Evolutionary conservation across 37 sponge, comb jelly and placozoan genomes (phyloP).

Genomic region (Aplysina aerophoba): DNA sequence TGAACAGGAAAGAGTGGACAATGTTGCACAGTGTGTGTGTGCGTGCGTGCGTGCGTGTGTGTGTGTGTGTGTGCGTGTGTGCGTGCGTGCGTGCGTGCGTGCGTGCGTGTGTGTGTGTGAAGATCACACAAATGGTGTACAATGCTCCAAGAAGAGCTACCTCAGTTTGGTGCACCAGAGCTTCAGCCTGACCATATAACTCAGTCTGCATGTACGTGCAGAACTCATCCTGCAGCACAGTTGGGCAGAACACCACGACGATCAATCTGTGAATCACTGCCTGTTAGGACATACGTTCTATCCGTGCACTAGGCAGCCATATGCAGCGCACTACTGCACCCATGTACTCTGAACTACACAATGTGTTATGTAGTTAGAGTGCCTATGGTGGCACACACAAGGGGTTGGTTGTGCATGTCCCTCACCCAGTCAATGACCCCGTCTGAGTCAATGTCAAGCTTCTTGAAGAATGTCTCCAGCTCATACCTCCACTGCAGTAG

Average conservation of each 20-base stretch:
- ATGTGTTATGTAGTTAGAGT: too few species aligned
- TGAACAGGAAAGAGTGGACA: not conserved
- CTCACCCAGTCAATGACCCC: slow-evolving; percentile 83
- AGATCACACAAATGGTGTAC: not conserved
- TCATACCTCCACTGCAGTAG: slow-evolving; percentile 69
- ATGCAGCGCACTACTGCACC: too few species aligned
- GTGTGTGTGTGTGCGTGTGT: not conserved
- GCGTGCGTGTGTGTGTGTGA: slow-evolving; percentile 7
- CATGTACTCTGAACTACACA: too few species aligned
- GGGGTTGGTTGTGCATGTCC: not conserved
- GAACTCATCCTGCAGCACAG: slow-evolving; percentile 74
- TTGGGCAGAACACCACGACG: not conserved
- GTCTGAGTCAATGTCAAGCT: slow-evolving; percentile 86
- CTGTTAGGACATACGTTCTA: too few species aligned
- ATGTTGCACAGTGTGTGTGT: slow-evolving; percentile 1
- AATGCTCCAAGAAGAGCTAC: not conserved
- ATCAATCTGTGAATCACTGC: too few species aligned
- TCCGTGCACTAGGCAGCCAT: too few species aligned
- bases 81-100: slow-evolving; percentile 14
- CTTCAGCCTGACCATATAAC: slow-evolving; percentile 76
- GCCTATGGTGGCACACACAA: not conserved
- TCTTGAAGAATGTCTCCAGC: slow-evolving; percentile 75
- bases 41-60: not conserved
- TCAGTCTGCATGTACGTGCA: slow-evolving; percentile 90
- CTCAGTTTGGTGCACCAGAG: slow-evolving; percentile 40